Evolutionary conservation across 2,113 vertebrate genomes (phyloP), one percentile per base, ranked within the genome.

Genomic region (Salvelinus alpinus): DNA sequence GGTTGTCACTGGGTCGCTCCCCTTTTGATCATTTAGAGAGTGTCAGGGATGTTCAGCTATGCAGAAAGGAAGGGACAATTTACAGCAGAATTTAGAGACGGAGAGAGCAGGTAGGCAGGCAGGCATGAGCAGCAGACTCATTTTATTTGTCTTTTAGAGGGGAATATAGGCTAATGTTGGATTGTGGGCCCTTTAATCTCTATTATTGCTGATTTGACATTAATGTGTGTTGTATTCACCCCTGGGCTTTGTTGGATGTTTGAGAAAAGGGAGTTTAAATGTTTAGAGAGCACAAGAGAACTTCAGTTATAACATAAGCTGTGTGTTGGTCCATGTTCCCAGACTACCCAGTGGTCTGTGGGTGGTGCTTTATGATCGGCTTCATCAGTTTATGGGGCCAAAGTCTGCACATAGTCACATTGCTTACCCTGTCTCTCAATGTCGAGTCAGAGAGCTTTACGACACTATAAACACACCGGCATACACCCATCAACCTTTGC

Each of bases 361-460:
- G 13, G 59, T 62, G 59, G 59, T 9, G 65, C 74, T 65, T 5
- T 22, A 44, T 22, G 16, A 16, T 67, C n/a, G 54, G 5, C 57
- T 54, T 80, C 68, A 57, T 66, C 75, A 62, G 64, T 90, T 88
- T 87, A 89, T 90, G 88, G 82, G 86, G 79, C 73, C 84, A 90
- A 93, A 91, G 92, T 93, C 89, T 83, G 38, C 48, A 2, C 64
- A 29, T 57, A 34, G 69, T 64, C 75, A 27, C 64, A 76, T 64
- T 47, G 64, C 12, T 18, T 38, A 54, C 16, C 20, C 16, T 29
- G 59, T 77, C 66, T 51, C 9, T 74, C 64, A 24, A 70, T 51
- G 44, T n/a, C 77, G 51, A 18, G 72, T 64, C 44, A 64, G 57
- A 84, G 38, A 70, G 0, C 38, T 92, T 93, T 92, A 92, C 84